Evolutionary conservation across 2,797 vertebrate genomes (phyloP).

Genomic region (Paramormyrops hopkinsi): DNA sequence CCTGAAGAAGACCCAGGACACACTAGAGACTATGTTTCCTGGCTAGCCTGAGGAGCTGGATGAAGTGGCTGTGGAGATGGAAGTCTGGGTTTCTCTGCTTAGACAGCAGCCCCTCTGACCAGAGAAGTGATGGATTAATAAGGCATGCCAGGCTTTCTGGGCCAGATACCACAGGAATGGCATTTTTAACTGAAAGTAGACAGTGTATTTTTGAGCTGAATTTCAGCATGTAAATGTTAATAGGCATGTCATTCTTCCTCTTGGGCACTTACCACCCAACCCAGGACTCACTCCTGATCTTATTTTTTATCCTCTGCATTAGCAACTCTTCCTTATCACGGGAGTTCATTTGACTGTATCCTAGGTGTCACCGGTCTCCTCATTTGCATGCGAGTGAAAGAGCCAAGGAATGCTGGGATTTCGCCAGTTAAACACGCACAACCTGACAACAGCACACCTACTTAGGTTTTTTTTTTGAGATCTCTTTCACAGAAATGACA

Average conservation of each 20-base stretch:
- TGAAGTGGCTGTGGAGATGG: no score
- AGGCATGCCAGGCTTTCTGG: background rate
- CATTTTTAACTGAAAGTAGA: background rate
- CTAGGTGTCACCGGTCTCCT: background rate
- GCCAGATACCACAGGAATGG: background rate
- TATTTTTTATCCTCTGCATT: background rate
- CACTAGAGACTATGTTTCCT: background rate
- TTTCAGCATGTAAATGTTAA: background rate
- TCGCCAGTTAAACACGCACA: background rate
- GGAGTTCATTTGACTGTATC: background rate
- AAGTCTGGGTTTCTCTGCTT: no score
- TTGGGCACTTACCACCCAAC: background rate
- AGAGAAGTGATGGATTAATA: no score
- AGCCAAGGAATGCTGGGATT: background rate
- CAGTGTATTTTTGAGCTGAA: background rate
- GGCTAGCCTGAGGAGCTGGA: no score
- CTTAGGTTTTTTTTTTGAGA: background rate
- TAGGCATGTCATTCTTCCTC: background rate
- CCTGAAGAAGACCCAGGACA: background rate
- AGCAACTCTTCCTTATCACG: background rate
- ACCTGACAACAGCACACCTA: background rate
- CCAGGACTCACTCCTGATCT: fast-evolving
- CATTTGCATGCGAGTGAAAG: background rate
- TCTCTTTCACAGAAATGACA: conserved; percentile 7
- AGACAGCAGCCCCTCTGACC: no score